A percentile compares a stretch with the other conserved stretches of the same genome.
Evolutionary conservation across 2,888 invertebrate species (phyloP).

Genomic region (Allacma fusca): DNA sequence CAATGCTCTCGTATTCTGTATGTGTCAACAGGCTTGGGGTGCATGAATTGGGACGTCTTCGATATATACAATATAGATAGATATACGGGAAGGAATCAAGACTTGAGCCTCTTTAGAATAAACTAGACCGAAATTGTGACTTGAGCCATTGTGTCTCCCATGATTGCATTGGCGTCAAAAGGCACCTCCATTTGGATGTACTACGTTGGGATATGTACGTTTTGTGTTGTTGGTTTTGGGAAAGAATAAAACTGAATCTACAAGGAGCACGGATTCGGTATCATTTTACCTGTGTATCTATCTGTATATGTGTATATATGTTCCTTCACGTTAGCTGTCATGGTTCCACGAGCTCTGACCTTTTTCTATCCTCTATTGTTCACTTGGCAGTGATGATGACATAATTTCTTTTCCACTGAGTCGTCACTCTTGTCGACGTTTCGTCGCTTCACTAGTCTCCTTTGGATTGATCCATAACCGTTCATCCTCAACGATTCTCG

Average conservation of each 20-base stretch:
- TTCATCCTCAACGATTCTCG: slow-evolving; percentile 18
- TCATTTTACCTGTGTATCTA: neutral
- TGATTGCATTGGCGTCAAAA: slow-evolving; percentile 11
- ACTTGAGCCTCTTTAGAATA: neutral
- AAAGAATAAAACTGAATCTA: neutral
- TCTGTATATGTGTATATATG: neutral
- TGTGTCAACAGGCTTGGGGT: too few relatives aligned
- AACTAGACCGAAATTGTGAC: neutral
- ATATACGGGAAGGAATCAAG: neutral
- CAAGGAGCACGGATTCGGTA: neutral
- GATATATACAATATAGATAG: too few relatives aligned
- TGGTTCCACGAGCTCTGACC: slow-evolving; percentile 44
- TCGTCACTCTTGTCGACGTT: slow-evolving; percentile 49
- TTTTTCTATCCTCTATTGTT: slow-evolving; percentile 45
- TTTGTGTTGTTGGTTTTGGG: too few relatives aligned
- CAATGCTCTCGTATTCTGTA: too few relatives aligned
- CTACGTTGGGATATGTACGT: too few relatives aligned
- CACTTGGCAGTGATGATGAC: slow-evolving; percentile 51
- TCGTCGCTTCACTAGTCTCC: slow-evolving; percentile 37
- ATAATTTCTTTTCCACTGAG: slow-evolving; percentile 48
- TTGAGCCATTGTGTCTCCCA: slow-evolving; percentile 3
- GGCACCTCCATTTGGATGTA: neutral
- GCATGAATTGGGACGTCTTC: too few relatives aligned
- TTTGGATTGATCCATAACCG: slow-evolving; percentile 11
- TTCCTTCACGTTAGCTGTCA: slow-evolving; percentile 26